A percentile compares a stretch with the other conserved stretches of the same genome.
These are phyloP conservation scores for Bimastos eiseni DNA, from an alignment of 2,888 invertebrate genomes.

Conservation along the genomic window DNA sequence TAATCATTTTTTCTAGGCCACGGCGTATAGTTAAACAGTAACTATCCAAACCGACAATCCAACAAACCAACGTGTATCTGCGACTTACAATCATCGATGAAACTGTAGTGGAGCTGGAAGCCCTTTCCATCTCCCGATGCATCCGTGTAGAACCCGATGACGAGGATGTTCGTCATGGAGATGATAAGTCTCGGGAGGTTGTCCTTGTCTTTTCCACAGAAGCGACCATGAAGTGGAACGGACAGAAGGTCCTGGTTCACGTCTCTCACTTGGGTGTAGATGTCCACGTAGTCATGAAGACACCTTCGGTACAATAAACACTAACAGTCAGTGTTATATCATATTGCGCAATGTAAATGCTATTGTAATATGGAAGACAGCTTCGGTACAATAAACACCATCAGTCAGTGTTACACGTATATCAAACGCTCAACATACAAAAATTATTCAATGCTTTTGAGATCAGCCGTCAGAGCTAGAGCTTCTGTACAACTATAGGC, in stretches of 20 bases:
- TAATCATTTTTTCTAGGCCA: too few species aligned
- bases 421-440: too few species aligned
- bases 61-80: too few species aligned
- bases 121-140: constrained; percentile 34
- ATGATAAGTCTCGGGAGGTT: constrained; percentile 79
- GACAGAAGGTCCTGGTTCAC: constrained; percentile 73
- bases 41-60: too few species aligned
- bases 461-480: too few species aligned
- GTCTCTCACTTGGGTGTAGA: constrained; percentile 81
- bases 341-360: not conserved
- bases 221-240: constrained; percentile 91
- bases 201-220: constrained; percentile 76
- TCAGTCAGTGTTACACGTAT: not conserved
- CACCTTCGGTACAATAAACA: constrained; percentile 71
- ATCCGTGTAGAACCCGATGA: constrained; percentile 85
- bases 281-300: constrained; percentile 94
- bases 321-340: not conserved
- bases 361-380: constrained; percentile 79
- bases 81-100: constrained; percentile 44
- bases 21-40: too few species aligned
- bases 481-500: too few species aligned
- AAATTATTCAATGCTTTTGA: too few species aligned
- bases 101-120: constrained; percentile 42
- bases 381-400: constrained; percentile 65
- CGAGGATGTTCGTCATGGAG: constrained; percentile 87